These are phyloP conservation scores for Papilio aristodemus DNA, from an alignment of 1,140 invertebrate genomes.

Conservation along the genomic window DNA sequence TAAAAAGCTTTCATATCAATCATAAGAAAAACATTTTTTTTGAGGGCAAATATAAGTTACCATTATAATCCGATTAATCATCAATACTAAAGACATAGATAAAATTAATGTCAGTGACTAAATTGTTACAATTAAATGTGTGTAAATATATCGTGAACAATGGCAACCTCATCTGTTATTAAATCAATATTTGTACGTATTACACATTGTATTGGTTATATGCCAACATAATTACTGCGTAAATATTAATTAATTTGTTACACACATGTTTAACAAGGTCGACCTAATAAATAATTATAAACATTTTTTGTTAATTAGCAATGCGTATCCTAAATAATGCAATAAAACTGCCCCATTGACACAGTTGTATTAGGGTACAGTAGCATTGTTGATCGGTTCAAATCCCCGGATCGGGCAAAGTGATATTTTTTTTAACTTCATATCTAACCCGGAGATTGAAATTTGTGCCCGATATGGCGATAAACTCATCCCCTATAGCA, in stretches of 20 bases:
- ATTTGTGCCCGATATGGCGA: too few species aligned
- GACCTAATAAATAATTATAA: background rate
- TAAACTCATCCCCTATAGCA: too few species aligned
- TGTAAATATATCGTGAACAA: background rate
- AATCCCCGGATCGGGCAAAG: too few species aligned
- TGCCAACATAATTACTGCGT: background rate
- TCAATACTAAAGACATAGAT: background rate
- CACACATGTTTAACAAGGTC: background rate
- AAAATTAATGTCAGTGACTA: constrained; percentile 9
- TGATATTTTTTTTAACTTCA: too few species aligned
- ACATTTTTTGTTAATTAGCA: background rate
- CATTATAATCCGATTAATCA: background rate
- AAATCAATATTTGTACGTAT: constrained; percentile 12
- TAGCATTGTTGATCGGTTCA: too few species aligned
- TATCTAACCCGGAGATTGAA: too few species aligned
- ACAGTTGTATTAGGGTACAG: background rate
- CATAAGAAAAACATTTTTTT: too few species aligned
- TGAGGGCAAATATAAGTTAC: background rate
- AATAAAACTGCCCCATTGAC: background rate
- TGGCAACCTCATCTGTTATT: background rate
- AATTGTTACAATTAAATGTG: background rate
- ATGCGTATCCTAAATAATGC: background rate
- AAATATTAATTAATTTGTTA: constrained; percentile 3
- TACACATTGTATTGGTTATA: background rate
- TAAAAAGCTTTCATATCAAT: too few species aligned